Base-by-base conservation (phyloP, 1,140 invertebrate species). In the Hirudo medicinalis region DNA sequence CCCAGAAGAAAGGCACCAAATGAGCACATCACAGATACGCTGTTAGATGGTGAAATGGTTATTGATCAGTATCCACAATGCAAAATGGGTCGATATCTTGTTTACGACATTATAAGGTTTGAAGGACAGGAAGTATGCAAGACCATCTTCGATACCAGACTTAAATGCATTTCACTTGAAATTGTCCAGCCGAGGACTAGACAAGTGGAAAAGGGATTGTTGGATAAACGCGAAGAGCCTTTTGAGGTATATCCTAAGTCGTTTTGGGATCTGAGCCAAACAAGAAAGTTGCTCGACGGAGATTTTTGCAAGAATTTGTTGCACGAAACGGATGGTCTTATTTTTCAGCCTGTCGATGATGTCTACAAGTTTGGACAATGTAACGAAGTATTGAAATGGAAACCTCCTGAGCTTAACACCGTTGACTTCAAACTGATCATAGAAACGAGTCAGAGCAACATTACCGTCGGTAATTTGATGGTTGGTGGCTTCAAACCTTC, bases 251-350 rank as follows among this genome's bases (percentile, higher is more conserved):
- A 13, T 13, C 11, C 57, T n/a, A 63, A 63, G 29, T 15, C 6
- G 15, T 63, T 63, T 63, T 63, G 57, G 57, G 29, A 63, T 63
- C 9, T n/a, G 29, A 63, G 11, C 19, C 29, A 63, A 70, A 66
- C 29, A 40, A 78, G 77, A 22, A 74, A 84, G 78, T 81, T 97
- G n/a, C 82, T 97, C 20, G 87, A 89, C 71, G 88, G 90, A 67
- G 91, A 92, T 78, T 98, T 99, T 82, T 86, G 88, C 0, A 87
- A 87, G 74, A 86, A 89, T 67, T 82, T 99, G 1, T 85, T 86
- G 27, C 97, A 99, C 79, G 93, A 98, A 82, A 93, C 94, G 0
- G 97, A 99, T 81, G 97, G 97, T 66, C 84, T 99, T 0, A 94
- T 99, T 77, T 99, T 98, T 80, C 96, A 99, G 80, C 97, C 97